Conservation (phyloP, 2,797 vertebrate genomes). For the Macropodus opercularis region DNA sequence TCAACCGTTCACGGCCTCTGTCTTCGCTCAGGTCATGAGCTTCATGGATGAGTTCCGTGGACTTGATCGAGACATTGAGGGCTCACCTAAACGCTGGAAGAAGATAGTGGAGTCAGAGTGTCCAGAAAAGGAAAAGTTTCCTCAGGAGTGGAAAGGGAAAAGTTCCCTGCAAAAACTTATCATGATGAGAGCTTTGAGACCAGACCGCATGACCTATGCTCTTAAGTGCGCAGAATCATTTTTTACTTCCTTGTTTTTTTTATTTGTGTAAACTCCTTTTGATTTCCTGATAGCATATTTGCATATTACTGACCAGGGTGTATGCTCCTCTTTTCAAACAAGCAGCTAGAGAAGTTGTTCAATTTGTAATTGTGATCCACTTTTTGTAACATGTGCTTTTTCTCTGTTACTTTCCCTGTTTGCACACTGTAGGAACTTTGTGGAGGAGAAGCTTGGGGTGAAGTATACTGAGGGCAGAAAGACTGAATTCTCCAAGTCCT, state of each 20-base stretch:
- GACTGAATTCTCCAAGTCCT: slow-evolving; percentile 82
- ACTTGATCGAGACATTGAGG: slow-evolving; percentile 82
- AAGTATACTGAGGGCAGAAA: slow-evolving; percentile 83
- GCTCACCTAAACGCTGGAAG: slow-evolving; percentile 81
- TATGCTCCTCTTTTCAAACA: neutral
- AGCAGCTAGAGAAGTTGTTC: neutral
- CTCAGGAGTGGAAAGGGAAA: slow-evolving; percentile 83
- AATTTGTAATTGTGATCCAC: neutral
- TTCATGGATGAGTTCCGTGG: slow-evolving; percentile 84
- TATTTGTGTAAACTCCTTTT: neutral
- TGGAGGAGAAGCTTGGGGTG: slow-evolving; percentile 82
- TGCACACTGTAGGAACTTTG: slow-evolving; percentile 78
- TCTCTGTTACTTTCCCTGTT: slow-evolving; percentile 9
- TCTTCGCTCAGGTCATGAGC: slow-evolving; percentile 72
- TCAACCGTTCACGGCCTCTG: neutral
- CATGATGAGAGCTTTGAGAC: slow-evolving; percentile 82
- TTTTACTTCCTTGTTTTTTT: neutral
- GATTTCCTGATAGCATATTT: neutral
- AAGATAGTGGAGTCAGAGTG: slow-evolving; percentile 82
- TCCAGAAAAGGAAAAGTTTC: slow-evolving; percentile 84
- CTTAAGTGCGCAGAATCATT: slow-evolving; percentile 70
- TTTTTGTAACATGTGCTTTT: neutral
- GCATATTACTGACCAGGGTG: neutral
- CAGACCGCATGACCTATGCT: slow-evolving; percentile 83
- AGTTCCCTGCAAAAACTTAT: slow-evolving; percentile 83